A percentile compares a stretch with the other conserved stretches of the same genome.
Evolutionary conservation across 2,797 vertebrate genomes (phyloP).

Genomic region (Gobio occitaniae): DNA sequence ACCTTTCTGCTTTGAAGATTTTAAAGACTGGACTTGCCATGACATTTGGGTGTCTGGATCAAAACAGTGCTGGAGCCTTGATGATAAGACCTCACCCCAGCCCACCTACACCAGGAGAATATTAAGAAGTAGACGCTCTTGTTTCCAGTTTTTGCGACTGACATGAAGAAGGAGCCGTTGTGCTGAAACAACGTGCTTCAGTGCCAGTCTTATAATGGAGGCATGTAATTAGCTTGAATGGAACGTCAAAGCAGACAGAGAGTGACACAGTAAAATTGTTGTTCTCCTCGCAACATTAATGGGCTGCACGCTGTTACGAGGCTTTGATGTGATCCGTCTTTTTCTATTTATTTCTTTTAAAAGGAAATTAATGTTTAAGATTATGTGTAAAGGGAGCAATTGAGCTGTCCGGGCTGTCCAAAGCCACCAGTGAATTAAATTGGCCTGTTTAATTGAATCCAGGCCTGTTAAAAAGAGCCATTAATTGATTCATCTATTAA

Average conservation of each 20-base stretch:
- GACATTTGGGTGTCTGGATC: conserved; percentile 53
- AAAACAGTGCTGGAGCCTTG: conserved; percentile 44
- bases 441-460: conserved; percentile 32
- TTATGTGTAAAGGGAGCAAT: conserved; percentile 27
- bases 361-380: conserved; percentile 31
- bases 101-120: conserved; percentile 33
- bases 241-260: conserved; percentile 30
- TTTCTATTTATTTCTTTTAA: conserved; percentile 32
- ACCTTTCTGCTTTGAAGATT: conserved; percentile 35
- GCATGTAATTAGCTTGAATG: conserved; percentile 41
- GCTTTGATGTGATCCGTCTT: conserved; percentile 31
- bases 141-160: conserved; percentile 21
- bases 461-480: neutral
- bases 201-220: conserved; percentile 33
- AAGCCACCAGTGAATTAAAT: conserved; percentile 15
- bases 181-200: conserved; percentile 28
- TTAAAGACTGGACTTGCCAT: conserved; percentile 52
- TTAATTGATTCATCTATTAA: conserved; percentile 25
- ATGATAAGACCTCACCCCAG: conserved; percentile 37
- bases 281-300: conserved; percentile 32
- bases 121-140: conserved; percentile 27
- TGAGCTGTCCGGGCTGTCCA: conserved; percentile 31
- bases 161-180: conserved; percentile 16
- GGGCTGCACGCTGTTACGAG: conserved; percentile 12
- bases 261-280: conserved; percentile 26